Percentiles rank a stretch among this genome's conserved stretches.
Evolutionary conservation across 2,113 vertebrate species (phyloP).

Genomic region (Echinops telfairi): DNA sequence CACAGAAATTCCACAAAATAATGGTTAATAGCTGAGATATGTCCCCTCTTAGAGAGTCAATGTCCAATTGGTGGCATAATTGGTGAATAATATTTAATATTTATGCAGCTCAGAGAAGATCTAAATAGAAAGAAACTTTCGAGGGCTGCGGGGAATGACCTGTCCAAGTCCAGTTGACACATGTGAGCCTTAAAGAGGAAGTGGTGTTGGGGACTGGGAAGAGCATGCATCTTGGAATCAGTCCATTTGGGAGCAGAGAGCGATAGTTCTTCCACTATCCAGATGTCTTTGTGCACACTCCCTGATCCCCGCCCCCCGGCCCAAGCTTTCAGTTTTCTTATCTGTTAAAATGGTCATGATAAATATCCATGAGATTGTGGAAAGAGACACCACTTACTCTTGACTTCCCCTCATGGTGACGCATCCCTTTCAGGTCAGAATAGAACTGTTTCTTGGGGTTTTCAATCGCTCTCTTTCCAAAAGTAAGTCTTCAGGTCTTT

Average conservation of each 20-base stretch:
- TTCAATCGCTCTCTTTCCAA: not conserved
- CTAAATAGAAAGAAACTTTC: not conserved
- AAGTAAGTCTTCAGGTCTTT: not conserved
- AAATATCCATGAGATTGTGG: too few relatives aligned
- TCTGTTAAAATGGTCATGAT: too few relatives aligned
- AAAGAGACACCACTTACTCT: not conserved
- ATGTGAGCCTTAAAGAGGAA: not conserved
- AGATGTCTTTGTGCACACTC: too few relatives aligned
- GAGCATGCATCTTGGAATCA: not conserved
- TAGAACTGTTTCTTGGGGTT: not conserved
- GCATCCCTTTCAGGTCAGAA: not conserved
- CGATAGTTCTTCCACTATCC: not conserved
- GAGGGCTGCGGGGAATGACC: not conserved
- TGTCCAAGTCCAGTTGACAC: not conserved
- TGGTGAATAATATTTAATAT: not conserved
- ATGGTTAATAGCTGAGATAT: too few relatives aligned
- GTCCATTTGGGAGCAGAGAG: not conserved
- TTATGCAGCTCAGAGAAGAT: not conserved
- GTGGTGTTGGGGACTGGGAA: not conserved
- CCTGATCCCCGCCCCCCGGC: too few relatives aligned
- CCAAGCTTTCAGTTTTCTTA: too few relatives aligned
- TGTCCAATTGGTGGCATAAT: not conserved
- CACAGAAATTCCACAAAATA: too few relatives aligned
- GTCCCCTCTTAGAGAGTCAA: slow-evolving; percentile 1
- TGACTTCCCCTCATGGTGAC: not conserved